Evolutionary conservation across 2,888 invertebrate genomes (phyloP).

Genomic region (Apotomis turbidana): DNA sequence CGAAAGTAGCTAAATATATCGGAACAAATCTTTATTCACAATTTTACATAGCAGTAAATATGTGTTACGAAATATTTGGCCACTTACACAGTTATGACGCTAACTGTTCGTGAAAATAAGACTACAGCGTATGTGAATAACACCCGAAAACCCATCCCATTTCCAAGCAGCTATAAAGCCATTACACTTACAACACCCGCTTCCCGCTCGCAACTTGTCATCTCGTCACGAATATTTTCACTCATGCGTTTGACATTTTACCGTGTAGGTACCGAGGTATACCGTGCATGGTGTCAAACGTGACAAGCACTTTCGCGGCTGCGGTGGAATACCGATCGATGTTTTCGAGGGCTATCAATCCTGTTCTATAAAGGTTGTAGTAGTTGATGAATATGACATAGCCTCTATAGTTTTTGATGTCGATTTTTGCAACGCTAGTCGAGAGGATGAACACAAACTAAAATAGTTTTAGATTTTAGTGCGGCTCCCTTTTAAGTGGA

Average conservation of each 20-base stretch:
- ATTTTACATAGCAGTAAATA: no score
- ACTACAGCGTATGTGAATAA: not conserved
- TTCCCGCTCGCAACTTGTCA: conserved; percentile 19
- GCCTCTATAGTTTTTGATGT: not conserved
- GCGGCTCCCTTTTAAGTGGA: no score
- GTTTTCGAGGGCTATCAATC: conserved; percentile 2
- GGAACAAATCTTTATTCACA: no score
- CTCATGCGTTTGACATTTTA: conserved; percentile 69
- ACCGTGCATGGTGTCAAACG: conserved; percentile 63
- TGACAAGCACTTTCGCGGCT: conserved; percentile 48
- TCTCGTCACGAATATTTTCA: conserved; percentile 56
- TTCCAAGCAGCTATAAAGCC: not conserved
- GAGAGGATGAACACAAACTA: not conserved
- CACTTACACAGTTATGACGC: not conserved
- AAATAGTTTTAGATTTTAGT: no score
- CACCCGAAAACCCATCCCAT: not conserved
- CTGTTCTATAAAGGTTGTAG: not conserved
- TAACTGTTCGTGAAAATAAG: not conserved
- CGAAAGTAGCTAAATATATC: no score
- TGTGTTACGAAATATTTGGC: no score
- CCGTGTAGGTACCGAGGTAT: conserved; percentile 61
- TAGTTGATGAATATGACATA: not conserved
- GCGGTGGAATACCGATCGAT: conserved; percentile 29
- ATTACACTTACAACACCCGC: not conserved
- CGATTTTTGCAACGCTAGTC: not conserved